phyloP scores from a whole-genome alignment of 2,888 invertebrate species.

The Kuschelorhynchus macadamiae region DNA sequence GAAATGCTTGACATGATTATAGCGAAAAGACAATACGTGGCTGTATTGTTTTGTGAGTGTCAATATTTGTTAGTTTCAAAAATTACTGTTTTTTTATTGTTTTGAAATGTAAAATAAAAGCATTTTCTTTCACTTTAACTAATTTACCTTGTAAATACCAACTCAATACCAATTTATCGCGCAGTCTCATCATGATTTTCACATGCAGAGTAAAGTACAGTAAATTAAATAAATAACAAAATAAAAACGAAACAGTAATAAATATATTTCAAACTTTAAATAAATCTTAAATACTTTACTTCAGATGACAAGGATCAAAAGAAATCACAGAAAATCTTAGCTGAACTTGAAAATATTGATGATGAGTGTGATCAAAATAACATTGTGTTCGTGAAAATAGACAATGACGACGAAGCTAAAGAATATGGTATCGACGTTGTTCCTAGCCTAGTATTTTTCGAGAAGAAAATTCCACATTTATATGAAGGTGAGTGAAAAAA shows the following conservation, averaged over 20 bases:
- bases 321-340: slow-evolving; percentile 87
- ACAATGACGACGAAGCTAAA: slow-evolving; percentile 89
- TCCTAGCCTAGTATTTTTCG: slow-evolving; percentile 85
- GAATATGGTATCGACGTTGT: slow-evolving; percentile 89
- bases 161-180: too few species aligned
- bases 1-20: slow-evolving; percentile 94
- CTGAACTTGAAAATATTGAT: slow-evolving; percentile 91
- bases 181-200: too few species aligned
- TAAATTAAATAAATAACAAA: too few species aligned
- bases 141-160: too few species aligned
- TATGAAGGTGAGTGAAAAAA: slow-evolving; percentile 70
- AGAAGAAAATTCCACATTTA: slow-evolving; percentile 74
- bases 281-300: slow-evolving; percentile 50
- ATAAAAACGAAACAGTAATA: too few species aligned
- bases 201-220: too few species aligned
- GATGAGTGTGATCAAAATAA: slow-evolving; percentile 94
- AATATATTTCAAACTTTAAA: background rate
- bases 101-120: too few species aligned
- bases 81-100: too few species aligned
- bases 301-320: slow-evolving; percentile 93
- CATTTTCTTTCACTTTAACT: too few species aligned
- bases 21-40: slow-evolving; percentile 89
- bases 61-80: too few species aligned
- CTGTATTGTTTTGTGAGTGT: slow-evolving; percentile 91
- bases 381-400: slow-evolving; percentile 93